These are phyloP conservation scores for Chaetogeoica ovagalla DNA, from an alignment of 2,888 invertebrate genomes.

Conservation along the genomic window DNA sequence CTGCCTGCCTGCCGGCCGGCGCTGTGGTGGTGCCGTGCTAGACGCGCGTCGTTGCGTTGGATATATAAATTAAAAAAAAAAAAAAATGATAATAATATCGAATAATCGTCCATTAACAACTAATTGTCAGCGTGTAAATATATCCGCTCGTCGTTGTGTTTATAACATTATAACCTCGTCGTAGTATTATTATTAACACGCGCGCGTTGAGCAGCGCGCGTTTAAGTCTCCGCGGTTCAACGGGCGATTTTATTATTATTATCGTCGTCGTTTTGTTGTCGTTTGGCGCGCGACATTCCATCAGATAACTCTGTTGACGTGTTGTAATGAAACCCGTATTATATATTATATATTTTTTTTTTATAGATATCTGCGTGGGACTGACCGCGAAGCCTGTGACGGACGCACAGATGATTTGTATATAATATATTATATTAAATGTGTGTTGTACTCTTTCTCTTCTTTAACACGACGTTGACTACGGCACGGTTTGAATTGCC, in stretches of 20 bases:
- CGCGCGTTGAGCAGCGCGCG: neutral
- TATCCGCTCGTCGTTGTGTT: neutral
- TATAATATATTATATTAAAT: too few species aligned
- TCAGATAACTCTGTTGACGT: constrained; percentile 32
- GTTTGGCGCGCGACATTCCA: neutral
- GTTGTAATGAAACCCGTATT: too few species aligned
- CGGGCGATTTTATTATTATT: constrained; percentile 21
- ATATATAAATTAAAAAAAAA: neutral
- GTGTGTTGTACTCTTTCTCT: too few species aligned
- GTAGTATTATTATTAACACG: too few species aligned
- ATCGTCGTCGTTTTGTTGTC: neutral
- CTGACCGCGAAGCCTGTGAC: too few species aligned
- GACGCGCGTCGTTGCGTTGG: neutral
- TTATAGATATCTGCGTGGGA: too few species aligned
- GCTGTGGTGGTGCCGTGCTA: neutral
- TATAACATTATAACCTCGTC: too few species aligned
- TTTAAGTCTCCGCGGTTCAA: neutral
- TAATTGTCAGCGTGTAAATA: constrained; percentile 32
- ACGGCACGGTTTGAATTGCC: too few species aligned
- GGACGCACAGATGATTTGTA: too few species aligned
- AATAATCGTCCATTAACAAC: constrained; percentile 37
- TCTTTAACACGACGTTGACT: too few species aligned
- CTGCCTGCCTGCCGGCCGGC: too few species aligned
- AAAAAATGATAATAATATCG: neutral
- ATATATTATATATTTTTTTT: too few species aligned